These are phyloP conservation scores for Caenorhabditis brenneri DNA, from an alignment of 1,140 invertebrate genomes.

Conservation along the genomic window DNA sequence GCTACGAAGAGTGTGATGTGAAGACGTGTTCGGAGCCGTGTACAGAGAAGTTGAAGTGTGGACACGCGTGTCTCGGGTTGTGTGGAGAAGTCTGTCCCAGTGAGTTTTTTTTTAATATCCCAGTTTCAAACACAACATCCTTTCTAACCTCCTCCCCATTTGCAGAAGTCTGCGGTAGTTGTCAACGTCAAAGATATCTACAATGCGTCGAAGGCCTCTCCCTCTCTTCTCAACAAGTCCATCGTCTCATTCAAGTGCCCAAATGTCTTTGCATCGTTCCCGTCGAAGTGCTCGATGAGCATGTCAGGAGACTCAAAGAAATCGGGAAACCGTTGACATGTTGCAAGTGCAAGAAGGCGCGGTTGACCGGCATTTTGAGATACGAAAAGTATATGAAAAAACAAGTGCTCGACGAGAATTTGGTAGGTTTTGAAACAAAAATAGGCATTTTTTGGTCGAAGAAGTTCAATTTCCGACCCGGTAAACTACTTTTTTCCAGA, in stretches of 20 bases:
- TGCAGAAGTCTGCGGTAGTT: slow-evolving; percentile 37
- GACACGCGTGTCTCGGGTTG: slow-evolving; percentile 36
- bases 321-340: background rate
- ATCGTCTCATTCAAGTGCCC: slow-evolving; percentile 34
- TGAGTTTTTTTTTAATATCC: background rate
- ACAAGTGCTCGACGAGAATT: background rate
- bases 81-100: slow-evolving; percentile 38
- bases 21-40: slow-evolving; percentile 12
- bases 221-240: background rate
- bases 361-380: background rate
- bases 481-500: background rate
- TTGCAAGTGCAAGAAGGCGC: background rate
- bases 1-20: slow-evolving; percentile 37
- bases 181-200: background rate
- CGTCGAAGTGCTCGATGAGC: background rate
- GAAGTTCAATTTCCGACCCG: background rate
- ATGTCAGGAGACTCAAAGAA: background rate
- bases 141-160: background rate
- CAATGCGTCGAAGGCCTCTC: background rate
- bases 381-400: slow-evolving; percentile 12
- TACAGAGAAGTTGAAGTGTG: background rate
- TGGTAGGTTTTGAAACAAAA: too few species aligned
- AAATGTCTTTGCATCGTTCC: slow-evolving; percentile 9
- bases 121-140: background rate
- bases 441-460: background rate